Base-by-base conservation (phyloP, 2,797 vertebrate genomes). In the Caiman crocodilus region DNA sequence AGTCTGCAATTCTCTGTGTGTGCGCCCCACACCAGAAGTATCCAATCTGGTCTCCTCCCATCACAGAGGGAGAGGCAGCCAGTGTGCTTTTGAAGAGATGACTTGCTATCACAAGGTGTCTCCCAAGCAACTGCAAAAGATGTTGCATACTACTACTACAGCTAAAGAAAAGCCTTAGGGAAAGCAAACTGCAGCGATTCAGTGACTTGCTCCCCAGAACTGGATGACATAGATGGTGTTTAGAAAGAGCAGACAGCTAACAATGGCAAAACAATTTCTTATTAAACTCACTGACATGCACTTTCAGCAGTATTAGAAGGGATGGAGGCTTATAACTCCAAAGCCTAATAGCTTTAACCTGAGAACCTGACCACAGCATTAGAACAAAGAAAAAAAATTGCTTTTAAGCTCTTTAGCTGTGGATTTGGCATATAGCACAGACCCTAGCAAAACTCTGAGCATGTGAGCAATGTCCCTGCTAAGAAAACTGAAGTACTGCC, bases 351-450 rank as follows among this genome's bases (percentile, higher is more conserved):
- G 77, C 83, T 55, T 18, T 35, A 57, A 87, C 58, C 60, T 56
- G 1, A 0, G 82, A 83, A 82, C 42, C 87, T 25, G 64, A 61
- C 71, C 61, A 5, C 56, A 4, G 84, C 3, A 6, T 30, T 28
- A 76, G 57, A 81, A 56, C 28, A 15, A 73, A 16, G 0, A 0
- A 50, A 57, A 81, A 90, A 93, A 18, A 75, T 58, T 84, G 13
- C 23, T 32, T 28, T 77, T 78, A 78, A 89, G 64, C 55, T 60
- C 79, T 91, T 77, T n/a, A 77, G 79, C 7, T 10, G 1, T n/a
- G 55, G 61, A 81, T 1, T 1, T 50, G 75, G 8, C 1, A 1
- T 0, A 14, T 0, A 1, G 83, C 21, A 60, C 15, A 2, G 59
- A 86, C 18, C 60, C 67, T 56, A 77, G 20, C 76, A 4, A 65